These are phyloP conservation scores for Micoletzkya japonica DNA, from an alignment of 2,888 invertebrate genomes.

Conservation along the genomic window DNA sequence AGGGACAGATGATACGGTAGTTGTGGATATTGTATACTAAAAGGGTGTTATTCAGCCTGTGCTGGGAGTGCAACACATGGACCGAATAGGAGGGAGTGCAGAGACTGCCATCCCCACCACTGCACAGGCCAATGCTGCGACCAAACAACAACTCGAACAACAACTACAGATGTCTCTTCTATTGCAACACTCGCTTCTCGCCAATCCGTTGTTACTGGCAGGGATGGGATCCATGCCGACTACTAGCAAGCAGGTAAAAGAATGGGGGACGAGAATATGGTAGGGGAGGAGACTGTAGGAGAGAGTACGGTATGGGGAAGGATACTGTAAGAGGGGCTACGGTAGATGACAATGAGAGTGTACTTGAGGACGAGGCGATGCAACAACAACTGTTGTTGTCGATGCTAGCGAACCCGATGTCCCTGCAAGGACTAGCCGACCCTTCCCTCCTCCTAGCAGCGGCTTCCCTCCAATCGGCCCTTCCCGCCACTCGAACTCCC, in stretches of 20 bases:
- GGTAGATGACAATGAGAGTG: too few relatives aligned
- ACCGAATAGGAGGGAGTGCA: conserved; percentile 43
- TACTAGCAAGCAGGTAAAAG: conserved; percentile 11
- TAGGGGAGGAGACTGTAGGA: too few relatives aligned
- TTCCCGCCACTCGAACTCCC: background rate
- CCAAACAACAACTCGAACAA: conserved; percentile 43
- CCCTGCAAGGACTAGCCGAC: conserved; percentile 4
- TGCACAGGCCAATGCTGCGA: conserved; percentile 32
- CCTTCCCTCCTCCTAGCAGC: conserved; percentile 3
- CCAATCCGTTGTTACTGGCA: conserved; percentile 22
- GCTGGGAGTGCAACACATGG: conserved; percentile 31
- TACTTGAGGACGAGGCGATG: conserved; percentile 20
- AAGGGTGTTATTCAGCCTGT: conserved; percentile 31
- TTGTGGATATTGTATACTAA: background rate
- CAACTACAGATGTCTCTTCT: conserved; percentile 42
- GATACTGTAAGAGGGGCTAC: too few relatives aligned
- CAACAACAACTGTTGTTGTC: conserved; percentile 19
- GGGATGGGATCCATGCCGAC: conserved; percentile 13
- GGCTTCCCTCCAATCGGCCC: conserved; percentile 2
- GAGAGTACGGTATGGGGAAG: too few relatives aligned
- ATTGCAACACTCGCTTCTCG: conserved; percentile 40
- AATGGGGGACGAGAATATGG: conserved; percentile 14
- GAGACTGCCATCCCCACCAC: conserved; percentile 29
- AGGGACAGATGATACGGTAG: background rate
- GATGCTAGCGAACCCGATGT: conserved; percentile 1